These are phyloP conservation scores for Epinotia brunnichana DNA, from an alignment of 2,888 invertebrate genomes.

Conservation along the genomic window DNA sequence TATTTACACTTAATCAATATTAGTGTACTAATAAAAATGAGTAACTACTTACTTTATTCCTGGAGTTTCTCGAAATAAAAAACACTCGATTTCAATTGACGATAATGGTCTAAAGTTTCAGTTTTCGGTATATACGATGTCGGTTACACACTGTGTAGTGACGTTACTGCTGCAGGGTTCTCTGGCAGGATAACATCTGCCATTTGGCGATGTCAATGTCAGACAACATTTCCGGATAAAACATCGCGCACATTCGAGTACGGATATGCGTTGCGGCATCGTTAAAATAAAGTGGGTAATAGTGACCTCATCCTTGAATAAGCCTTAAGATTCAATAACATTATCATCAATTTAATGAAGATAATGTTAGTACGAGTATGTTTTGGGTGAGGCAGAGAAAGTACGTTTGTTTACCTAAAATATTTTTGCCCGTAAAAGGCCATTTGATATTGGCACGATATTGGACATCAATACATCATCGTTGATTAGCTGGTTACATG, in stretches of 20 bases:
- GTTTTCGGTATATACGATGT: not conserved
- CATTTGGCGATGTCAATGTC: not conserved
- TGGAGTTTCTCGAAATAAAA: too few species aligned
- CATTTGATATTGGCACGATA: not conserved
- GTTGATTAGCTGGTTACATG: not conserved
- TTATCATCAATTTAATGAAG: not conserved
- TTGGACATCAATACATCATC: not conserved
- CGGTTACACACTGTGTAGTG: not conserved
- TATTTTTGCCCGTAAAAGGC: not conserved
- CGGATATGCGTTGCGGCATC: slow-evolving; percentile 1
- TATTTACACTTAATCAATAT: too few species aligned
- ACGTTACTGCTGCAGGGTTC: slow-evolving; percentile 1
- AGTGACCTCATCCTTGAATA: not conserved
- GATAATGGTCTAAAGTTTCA: too few species aligned
- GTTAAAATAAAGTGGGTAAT: not conserved
- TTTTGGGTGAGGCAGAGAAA: not conserved
- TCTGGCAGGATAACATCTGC: slow-evolving; percentile 19
- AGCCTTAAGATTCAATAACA: not conserved
- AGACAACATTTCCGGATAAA: slow-evolving; percentile 8
- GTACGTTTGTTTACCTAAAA: not conserved
- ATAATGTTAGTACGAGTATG: not conserved
- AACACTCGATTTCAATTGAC: too few species aligned
- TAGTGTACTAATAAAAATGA: too few species aligned
- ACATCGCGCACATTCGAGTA: slow-evolving; percentile 2
- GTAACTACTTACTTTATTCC: too few species aligned